Percentiles rank a stretch among this genome's conserved stretches.
phyloP scores from a whole-genome alignment of 1,140 invertebrate genomes.

The Pemphigus obesinymphae region DNA sequence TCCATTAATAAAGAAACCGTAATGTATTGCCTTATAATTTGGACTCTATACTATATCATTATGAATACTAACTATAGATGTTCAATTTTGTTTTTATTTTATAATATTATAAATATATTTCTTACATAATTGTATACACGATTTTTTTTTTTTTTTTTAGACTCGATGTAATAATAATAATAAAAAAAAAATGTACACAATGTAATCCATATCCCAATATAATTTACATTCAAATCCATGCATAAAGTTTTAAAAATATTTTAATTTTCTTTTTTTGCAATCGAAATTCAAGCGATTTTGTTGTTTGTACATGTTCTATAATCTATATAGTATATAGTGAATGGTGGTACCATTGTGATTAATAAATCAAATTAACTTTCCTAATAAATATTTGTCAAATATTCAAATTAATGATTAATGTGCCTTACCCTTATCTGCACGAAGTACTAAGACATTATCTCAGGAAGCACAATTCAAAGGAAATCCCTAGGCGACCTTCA shows the following conservation, averaged over 20 bases:
- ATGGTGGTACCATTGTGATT: background rate
- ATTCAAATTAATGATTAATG: constrained; percentile 6
- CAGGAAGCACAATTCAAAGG: background rate
- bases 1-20: background rate
- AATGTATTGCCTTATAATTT: no score
- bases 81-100: background rate
- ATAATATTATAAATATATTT: background rate
- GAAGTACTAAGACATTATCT: background rate
- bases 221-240: background rate
- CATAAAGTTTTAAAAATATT: background rate
- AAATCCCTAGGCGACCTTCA: constrained; percentile 6
- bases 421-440: background rate
- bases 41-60: no score
- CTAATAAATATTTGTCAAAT: constrained; percentile 12
- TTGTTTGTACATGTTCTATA: no score
- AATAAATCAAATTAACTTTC: background rate
- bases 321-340: no score
- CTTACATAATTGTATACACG: background rate
- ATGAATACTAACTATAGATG: no score
- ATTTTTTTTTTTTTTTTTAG: background rate
- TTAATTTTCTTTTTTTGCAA: background rate
- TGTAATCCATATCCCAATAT: background rate
- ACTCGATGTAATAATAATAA: background rate
- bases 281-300: background rate
- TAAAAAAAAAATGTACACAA: background rate